These are phyloP conservation scores for Aphyosemion australe DNA, from an alignment of 2,113 vertebrate genomes.

Conservation along the genomic window DNA sequence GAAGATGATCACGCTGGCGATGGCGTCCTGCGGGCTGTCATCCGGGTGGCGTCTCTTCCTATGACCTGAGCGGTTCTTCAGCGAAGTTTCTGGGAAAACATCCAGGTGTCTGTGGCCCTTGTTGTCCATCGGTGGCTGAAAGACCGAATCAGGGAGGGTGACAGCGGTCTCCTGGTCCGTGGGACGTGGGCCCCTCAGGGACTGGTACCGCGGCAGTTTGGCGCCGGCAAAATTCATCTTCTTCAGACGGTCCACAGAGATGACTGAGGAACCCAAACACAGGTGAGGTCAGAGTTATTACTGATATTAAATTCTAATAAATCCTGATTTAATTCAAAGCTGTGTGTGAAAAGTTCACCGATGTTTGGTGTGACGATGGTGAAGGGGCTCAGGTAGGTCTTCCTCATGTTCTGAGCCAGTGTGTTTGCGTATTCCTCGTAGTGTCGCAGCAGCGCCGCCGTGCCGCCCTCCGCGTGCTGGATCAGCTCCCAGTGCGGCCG, in stretches of 20 bases:
- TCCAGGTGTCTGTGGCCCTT: conserved; percentile 75
- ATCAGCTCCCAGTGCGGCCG: conserved; percentile 93
- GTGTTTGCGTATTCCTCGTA: conserved; percentile 91
- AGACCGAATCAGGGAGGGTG: conserved; percentile 88
- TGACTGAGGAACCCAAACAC: conserved; percentile 72
- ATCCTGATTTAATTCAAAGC: too few species aligned
- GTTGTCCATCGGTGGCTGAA: conserved; percentile 68
- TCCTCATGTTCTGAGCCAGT: conserved; percentile 94
- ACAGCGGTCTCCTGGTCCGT: conserved; percentile 86
- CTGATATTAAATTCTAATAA: too few species aligned
- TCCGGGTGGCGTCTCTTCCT: conserved; percentile 83
- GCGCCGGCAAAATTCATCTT: conserved; percentile 87
- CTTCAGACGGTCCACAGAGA: conserved; percentile 91
- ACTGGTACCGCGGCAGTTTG: conserved; percentile 88
- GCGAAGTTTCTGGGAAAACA: conserved; percentile 65
- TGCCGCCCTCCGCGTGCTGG: conserved; percentile 91
- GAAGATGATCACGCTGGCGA: conserved; percentile 93
- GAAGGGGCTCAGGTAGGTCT: conserved; percentile 96
- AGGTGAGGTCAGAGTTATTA: not conserved
- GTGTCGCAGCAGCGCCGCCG: conserved; percentile 85
- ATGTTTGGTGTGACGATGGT: conserved; percentile 95
- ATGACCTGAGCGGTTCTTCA: conserved; percentile 68
- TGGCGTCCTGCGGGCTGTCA: conserved; percentile 81
- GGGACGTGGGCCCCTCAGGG: conserved; percentile 84
- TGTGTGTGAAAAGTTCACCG: conserved; percentile 75